These are phyloP conservation scores for Pangasianodon gigas DNA, from an alignment of 2,113 vertebrate species.

Conservation along the genomic window DNA sequence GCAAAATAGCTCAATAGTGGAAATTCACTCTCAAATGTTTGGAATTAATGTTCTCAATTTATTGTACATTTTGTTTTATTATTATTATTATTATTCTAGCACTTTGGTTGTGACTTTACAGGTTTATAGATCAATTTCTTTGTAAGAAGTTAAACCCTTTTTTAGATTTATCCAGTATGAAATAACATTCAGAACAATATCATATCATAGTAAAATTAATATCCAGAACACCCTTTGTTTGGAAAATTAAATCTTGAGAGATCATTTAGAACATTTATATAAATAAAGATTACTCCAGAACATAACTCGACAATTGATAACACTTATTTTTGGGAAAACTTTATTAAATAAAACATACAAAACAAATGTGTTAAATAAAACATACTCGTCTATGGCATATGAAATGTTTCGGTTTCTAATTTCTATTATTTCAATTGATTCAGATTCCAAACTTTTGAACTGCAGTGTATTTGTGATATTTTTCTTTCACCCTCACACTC, in stretches of 20 bases:
- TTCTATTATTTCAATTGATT: not conserved
- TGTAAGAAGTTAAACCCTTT: not conserved
- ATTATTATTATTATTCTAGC: not conserved
- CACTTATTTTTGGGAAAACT: too few relatives aligned
- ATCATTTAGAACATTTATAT: too few relatives aligned
- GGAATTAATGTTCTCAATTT: not conserved
- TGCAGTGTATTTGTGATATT: not conserved
- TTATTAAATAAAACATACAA: not conserved
- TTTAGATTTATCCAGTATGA: not conserved
- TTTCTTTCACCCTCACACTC: not conserved
- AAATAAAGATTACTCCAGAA: not conserved
- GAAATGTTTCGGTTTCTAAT: not conserved
- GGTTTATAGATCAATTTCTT: not conserved
- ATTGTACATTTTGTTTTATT: not conserved
- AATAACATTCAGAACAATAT: not conserved
- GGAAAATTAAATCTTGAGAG: not conserved
- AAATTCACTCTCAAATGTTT: not conserved
- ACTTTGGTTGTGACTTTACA: not conserved
- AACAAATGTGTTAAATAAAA: too few relatives aligned
- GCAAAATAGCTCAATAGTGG: not conserved
- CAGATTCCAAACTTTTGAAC: not conserved
- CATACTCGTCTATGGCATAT: not conserved
- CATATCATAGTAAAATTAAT: not conserved
- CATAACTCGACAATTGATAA: not conserved
- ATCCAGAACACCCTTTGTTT: not conserved